A percentile compares a stretch with the other conserved stretches of the same genome.
Conservation (phyloP, 2,888 invertebrate species). For the Lottia gigantea region DNA sequence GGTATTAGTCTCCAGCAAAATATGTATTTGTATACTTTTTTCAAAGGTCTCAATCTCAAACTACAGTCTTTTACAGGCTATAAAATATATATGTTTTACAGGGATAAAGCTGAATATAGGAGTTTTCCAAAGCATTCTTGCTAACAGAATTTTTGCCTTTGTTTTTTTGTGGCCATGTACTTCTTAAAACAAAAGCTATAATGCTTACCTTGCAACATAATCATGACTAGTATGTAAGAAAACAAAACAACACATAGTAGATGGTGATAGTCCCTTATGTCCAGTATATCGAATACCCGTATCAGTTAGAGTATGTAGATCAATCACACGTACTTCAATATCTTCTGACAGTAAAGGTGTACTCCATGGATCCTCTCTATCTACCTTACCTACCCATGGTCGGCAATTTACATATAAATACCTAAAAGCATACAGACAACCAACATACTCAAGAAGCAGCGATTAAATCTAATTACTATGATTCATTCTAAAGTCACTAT, state of each 20-base stretch:
- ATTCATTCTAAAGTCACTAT: no score
- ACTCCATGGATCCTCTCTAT: slow-evolving; percentile 80
- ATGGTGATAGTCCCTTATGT: slow-evolving; percentile 84
- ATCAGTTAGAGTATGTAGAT: slow-evolving; percentile 78
- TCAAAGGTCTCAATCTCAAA: no score
- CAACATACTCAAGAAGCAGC: no score
- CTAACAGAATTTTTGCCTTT: no score
- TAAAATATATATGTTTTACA: no score
- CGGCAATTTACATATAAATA: slow-evolving; percentile 68
- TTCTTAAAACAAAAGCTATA: neutral
- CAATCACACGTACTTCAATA: slow-evolving; percentile 87
- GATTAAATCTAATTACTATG: no score
- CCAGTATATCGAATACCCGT: slow-evolving; percentile 81
- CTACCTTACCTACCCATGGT: slow-evolving; percentile 81
- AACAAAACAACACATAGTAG: slow-evolving; percentile 86
- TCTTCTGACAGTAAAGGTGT: slow-evolving; percentile 88
- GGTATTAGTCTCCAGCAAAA: no score
- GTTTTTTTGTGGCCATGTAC: no score
- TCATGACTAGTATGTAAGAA: slow-evolving; percentile 84
- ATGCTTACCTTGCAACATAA: slow-evolving; percentile 81
- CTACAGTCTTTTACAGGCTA: no score
- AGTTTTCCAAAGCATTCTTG: no score
- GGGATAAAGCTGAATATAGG: no score
- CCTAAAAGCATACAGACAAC: slow-evolving; percentile 34
- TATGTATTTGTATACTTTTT: no score